Evolutionary conservation across 2,797 vertebrate species (phyloP).

Genomic region (Catharus ustulatus): DNA sequence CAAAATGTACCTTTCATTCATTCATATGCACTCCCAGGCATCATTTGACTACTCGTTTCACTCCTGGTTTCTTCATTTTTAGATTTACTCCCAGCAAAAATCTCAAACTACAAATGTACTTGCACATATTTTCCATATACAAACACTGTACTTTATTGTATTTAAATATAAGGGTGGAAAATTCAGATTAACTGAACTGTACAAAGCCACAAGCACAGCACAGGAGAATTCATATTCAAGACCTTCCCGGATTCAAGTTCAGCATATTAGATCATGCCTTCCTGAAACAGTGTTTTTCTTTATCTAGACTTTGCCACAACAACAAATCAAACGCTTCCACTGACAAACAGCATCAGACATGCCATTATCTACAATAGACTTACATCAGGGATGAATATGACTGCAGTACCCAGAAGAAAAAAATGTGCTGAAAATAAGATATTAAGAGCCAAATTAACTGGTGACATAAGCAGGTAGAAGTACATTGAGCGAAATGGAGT

Average conservation of each 20-base stretch:
- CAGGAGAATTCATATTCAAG: background rate
- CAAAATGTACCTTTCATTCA: background rate
- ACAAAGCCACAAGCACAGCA: background rate
- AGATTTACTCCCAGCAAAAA: background rate
- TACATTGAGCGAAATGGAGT: conserved; percentile 36
- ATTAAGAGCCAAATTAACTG: conserved; percentile 58
- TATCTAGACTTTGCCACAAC: conserved; percentile 15
- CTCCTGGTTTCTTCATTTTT: background rate
- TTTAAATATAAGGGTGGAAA: background rate
- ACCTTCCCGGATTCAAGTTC: background rate
- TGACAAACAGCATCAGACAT: conserved; percentile 30
- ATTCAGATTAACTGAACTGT: background rate
- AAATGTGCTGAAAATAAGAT: conserved; percentile 33
- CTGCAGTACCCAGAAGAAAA: conserved; percentile 5
- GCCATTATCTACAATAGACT: background rate
- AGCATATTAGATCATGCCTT: background rate
- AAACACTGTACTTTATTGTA: background rate
- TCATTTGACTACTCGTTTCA: rapidly evolving
- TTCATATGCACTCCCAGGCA: background rate
- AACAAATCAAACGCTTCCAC: conserved; percentile 34
- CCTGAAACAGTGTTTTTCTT: background rate
- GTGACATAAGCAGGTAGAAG: conserved; percentile 44
- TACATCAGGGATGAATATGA: background rate
- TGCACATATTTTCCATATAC: background rate
- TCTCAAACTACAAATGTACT: background rate